Base-by-base conservation (phyloP, 2,888 invertebrate species). In the Pachliopta kotzebuea region DNA sequence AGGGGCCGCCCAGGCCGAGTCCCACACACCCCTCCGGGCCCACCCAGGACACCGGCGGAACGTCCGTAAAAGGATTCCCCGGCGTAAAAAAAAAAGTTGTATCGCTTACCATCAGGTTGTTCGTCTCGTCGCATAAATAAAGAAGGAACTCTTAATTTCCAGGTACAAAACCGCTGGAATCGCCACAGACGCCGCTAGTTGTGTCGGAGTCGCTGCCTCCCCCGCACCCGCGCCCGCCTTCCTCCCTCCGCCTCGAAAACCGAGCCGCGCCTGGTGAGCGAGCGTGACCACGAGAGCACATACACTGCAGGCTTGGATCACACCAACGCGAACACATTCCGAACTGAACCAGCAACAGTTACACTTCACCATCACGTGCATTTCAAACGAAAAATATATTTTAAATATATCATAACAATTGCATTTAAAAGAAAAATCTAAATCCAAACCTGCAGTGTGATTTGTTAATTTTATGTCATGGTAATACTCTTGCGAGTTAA, bases 111-210 rank as follows among this genome's bases (percentile, higher is more conserved):
- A n/a, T n/a, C n/a, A n/a, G n/a, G n/a, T n/a, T n/a, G n/a, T n/a
- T n/a, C n/a, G n/a, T n/a, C n/a, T n/a, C n/a, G n/a, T n/a, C n/a
- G n/a, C n/a, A 31, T 31, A 31, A 31, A 9, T 7, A 31, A 8
- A 31, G 8, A 14, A 45, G n/a, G 11, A 45, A 7, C 6, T 45
- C 6, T 62, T 52, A 50, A 54, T 37, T 69, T 65, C 9, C 80
- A 92, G 92, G 92, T 75, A 96, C 95, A 76, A 95, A 96, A 77
- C 97, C 97, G 4, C 88, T 96, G 79, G 97, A 97, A 75, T 96
- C 96, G 57, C 97, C 97, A 21, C 96, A 96, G 85, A 96, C 96
- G 67, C 96, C 97, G 50, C 92, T 94, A 74, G 94, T 93, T 68
- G 93, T 93, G 69, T 88, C 88, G 56, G 92, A 90, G 71, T 83